Percentiles rank a stretch among this genome's conserved stretches.
phyloP scores from a whole-genome alignment of 2,888 invertebrate genomes.

The Diploptera punctata region DNA sequence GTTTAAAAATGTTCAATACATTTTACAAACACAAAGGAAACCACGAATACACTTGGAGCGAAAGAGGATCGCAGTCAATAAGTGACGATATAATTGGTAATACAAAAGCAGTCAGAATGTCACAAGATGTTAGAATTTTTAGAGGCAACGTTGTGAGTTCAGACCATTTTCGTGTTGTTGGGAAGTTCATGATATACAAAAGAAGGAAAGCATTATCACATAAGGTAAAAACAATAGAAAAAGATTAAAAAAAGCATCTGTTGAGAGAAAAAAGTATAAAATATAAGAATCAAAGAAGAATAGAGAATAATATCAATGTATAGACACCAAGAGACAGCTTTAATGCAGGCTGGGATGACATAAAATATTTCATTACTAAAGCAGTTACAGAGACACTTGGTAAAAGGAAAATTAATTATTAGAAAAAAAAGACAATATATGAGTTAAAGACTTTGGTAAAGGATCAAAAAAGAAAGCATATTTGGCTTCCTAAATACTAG shows the following conservation, averaged over 20 bases:
- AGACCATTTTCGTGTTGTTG: constrained; percentile 1
- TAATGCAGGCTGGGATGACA: neutral
- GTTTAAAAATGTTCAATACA: neutral
- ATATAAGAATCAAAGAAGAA: neutral
- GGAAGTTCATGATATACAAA: neutral
- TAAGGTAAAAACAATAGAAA: neutral
- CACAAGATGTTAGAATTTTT: neutral
- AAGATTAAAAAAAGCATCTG: neutral
- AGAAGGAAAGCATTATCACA: neutral
- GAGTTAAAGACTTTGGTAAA: neutral
- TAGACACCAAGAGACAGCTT: neutral
- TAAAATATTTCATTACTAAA: neutral
- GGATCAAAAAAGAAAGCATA: neutral
- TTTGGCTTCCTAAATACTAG: neutral
- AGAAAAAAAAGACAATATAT: neutral
- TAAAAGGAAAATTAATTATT: neutral
- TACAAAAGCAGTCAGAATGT: neutral
- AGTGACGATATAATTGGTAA: neutral
- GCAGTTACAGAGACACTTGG: neutral
- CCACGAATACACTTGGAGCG: neutral
- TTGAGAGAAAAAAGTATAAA: constrained; percentile 3
- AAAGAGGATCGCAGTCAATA: constrained; percentile 8
- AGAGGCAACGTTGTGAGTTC: constrained; percentile 3
- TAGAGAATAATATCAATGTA: neutral
- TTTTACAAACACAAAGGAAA: neutral